Base-by-base conservation (phyloP, 2,113 vertebrate genomes). In the Engystomops pustulosus region DNA sequence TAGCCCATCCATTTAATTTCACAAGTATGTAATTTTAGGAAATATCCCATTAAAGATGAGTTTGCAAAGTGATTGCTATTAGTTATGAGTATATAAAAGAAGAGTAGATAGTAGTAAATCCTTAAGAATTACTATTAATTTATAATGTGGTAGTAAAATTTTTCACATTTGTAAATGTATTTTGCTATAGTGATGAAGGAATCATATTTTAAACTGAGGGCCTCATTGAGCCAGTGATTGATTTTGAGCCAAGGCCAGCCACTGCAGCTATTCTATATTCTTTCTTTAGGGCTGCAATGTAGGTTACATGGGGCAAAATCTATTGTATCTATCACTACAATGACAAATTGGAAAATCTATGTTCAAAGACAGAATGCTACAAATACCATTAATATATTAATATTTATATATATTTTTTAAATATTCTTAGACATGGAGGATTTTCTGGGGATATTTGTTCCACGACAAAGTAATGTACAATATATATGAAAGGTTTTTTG, bases 61-160 rank as follows among this genome's bases (percentile, higher is more conserved):
- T 51, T 75, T 75, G 71, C 44, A 53, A 76, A 76, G 72, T 76
- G 47, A 53, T 20, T 34, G 45, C 72, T 47, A 51, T 51, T 76
- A 76, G 25, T 76, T 76, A 53, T 53, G 47, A 76, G 72, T 76
- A 47, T 76, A 76, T 76, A 76, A 76, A 76, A 76, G 45, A 76
- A 76, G 27, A n/a, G 72, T 53, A 53, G 72, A 76, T 76, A 53
- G 30, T 53, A 53, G 23, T 76, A 76, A 76, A 76, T 76, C 47
- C 27, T 34, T 34, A 32, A 53, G 47, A 76, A 76, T 32, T 34
- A 76, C 27, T 49, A 76, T 34, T 32, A 44, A 51, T 75, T 75
- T 53, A 76, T 76, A n/a, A 32, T 51, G 47, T 51, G 45, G 30
- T 76, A 76, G 27, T 74, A 76, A 53, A 76, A 51, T 51, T 34